A percentile compares a stretch with the other conserved stretches of the same genome.
These are phyloP conservation scores for Diorhabda sublineata DNA, from an alignment of 1,140 invertebrate species.

Conservation along the genomic window DNA sequence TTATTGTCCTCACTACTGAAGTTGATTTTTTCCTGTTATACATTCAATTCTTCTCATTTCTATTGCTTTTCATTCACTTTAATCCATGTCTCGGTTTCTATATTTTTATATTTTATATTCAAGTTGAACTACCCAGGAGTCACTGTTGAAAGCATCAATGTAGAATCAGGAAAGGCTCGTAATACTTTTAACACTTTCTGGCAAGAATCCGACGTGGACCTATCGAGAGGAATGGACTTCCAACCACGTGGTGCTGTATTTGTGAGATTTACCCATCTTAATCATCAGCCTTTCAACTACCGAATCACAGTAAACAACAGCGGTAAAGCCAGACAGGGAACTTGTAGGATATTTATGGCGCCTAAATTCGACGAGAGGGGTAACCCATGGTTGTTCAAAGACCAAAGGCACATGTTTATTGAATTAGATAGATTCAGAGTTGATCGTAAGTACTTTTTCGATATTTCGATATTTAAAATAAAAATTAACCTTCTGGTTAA, in stretches of 20 bases:
- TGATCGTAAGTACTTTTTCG: constrained; percentile 22
- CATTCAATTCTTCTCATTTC: no score
- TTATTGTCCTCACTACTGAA: no score
- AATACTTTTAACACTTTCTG: constrained; percentile 66
- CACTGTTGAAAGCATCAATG: background rate
- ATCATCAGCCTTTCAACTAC: constrained; percentile 65
- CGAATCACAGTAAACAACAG: constrained; percentile 63
- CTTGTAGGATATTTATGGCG: constrained; percentile 72
- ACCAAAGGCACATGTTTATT: constrained; percentile 67
- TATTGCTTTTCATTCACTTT: no score
- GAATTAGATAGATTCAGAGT: constrained; percentile 74
- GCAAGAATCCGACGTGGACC: constrained; percentile 69
- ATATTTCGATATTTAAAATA: no score
- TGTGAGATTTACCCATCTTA: constrained; percentile 69
- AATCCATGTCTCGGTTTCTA: background rate
- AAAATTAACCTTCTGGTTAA: no score
- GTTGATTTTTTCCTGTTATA: no score
- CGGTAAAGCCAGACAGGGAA: constrained; percentile 51
- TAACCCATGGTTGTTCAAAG: constrained; percentile 56
- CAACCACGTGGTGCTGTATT: constrained; percentile 65
- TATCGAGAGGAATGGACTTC: constrained; percentile 74
- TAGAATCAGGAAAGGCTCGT: constrained; percentile 33
- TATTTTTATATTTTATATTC: background rate
- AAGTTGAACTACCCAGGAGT: constrained; percentile 9
- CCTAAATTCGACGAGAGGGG: constrained; percentile 67